Evolutionary conservation across 1,140 invertebrate genomes (phyloP).

Genomic region (Philopotamus ludificatus): DNA sequence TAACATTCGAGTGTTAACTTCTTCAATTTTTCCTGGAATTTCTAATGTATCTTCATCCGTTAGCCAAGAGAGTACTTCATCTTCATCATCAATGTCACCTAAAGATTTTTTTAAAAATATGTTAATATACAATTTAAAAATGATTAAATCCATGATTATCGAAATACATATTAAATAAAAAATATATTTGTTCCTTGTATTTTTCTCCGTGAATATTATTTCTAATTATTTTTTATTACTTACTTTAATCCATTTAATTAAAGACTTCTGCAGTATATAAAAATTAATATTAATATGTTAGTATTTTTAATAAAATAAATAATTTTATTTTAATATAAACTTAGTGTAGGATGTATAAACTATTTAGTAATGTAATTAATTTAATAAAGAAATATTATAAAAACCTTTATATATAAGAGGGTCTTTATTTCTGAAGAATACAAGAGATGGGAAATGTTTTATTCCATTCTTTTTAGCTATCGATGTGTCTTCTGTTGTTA

Average conservation of each 20-base stretch:
- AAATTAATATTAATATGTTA: too few species aligned
- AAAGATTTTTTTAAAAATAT: neutral
- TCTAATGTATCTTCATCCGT: conserved; percentile 90
- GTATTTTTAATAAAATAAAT: neutral
- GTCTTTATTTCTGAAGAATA: conserved; percentile 89
- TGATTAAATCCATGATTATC: too few species aligned
- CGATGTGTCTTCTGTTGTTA: conserved; percentile 82
- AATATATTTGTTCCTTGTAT: too few species aligned
- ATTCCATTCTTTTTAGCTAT: conserved; percentile 85
- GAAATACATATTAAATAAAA: too few species aligned
- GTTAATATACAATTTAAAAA: neutral
- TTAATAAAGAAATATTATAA: neutral
- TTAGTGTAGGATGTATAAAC: neutral
- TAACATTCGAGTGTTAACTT: conserved; percentile 88
- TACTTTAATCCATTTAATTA: too few species aligned
- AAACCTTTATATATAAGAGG: conserved; percentile 70
- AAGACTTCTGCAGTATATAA: too few species aligned
- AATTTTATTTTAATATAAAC: neutral
- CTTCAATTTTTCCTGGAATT: conserved; percentile 90
- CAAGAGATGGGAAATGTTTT: conserved; percentile 80
- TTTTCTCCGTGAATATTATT: too few species aligned
- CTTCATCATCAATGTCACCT: conserved; percentile 87
- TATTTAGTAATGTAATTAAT: neutral
- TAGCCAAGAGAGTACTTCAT: conserved; percentile 86
- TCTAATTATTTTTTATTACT: too few species aligned